Conservation (phyloP, 2,888 invertebrate species). For the Unio delphinus region DNA sequence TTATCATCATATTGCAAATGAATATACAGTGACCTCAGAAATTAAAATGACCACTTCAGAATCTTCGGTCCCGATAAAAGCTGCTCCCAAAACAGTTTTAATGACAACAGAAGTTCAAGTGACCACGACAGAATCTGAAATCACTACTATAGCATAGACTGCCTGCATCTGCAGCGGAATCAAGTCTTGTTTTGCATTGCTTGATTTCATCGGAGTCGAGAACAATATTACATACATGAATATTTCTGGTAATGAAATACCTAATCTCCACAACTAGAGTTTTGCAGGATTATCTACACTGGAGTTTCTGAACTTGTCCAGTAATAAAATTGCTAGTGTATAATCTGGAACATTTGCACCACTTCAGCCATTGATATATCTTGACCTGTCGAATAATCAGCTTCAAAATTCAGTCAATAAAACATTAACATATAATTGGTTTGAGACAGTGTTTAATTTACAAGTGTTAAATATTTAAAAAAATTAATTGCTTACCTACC, state of each 20-base stretch:
- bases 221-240: constrained; percentile 25
- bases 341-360: constrained; percentile 14
- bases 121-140: too few relatives aligned
- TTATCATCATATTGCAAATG: too few relatives aligned
- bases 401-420: constrained; percentile 11
- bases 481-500: constrained; percentile 14
- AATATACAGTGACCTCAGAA: too few relatives aligned
- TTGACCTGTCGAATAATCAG: constrained; percentile 24
- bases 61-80: too few relatives aligned
- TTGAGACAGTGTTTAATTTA: constrained; percentile 8
- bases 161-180: constrained; percentile 23
- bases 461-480: constrained; percentile 11
- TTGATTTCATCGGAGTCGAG: constrained; percentile 14
- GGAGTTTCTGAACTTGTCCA: constrained; percentile 16
- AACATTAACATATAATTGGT: constrained; percentile 6
- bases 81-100: too few relatives aligned
- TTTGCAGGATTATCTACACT: constrained; percentile 16
- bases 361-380: constrained; percentile 5
- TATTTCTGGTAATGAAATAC: constrained; percentile 22
- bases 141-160: not conserved
- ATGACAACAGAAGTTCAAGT: too few relatives aligned
- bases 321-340: constrained; percentile 23
- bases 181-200: constrained; percentile 3
- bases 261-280: constrained; percentile 2
- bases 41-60: too few relatives aligned